These are phyloP conservation scores for Apotomis capreana DNA, from an alignment of 2,888 invertebrate genomes.

Conservation along the genomic window DNA sequence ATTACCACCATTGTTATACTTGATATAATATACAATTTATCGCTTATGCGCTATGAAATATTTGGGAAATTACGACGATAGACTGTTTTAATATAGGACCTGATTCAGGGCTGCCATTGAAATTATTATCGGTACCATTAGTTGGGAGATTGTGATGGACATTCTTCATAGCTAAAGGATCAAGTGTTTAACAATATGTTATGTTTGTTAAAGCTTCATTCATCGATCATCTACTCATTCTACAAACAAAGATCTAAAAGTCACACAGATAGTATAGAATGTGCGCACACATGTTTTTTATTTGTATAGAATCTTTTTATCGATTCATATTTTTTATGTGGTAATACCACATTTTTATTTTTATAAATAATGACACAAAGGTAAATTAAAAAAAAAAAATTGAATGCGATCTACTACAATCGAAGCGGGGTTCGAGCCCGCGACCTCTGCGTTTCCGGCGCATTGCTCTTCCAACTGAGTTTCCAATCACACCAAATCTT, in stretches of 20 bases:
- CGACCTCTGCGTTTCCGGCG: no score
- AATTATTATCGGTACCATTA: conserved; percentile 19
- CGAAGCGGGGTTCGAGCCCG: no score
- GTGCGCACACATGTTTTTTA: no score
- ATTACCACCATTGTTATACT: conserved; percentile 37
- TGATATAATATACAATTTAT: conserved; percentile 34
- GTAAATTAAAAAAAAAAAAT: no score
- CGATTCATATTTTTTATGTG: no score
- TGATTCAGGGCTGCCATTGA: conserved; percentile 14
- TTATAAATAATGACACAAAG: no score
- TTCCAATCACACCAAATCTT: no score
- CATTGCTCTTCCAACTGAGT: no score
- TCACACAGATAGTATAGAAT: not conserved
- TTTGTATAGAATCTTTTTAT: no score
- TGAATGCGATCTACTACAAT: no score
- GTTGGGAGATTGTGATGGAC: not conserved
- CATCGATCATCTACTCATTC: not conserved
- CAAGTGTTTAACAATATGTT: conserved; percentile 8
- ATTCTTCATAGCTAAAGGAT: conserved; percentile 12
- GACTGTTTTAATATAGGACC: conserved; percentile 18
- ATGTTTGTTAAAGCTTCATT: conserved; percentile 4
- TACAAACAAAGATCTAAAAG: not conserved
- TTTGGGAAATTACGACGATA: conserved; percentile 23
- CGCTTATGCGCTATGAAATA: conserved; percentile 26
- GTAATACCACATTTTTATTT: no score